Conservation (phyloP, 2,888 invertebrate genomes). For the Antheraea yamamai region DNA sequence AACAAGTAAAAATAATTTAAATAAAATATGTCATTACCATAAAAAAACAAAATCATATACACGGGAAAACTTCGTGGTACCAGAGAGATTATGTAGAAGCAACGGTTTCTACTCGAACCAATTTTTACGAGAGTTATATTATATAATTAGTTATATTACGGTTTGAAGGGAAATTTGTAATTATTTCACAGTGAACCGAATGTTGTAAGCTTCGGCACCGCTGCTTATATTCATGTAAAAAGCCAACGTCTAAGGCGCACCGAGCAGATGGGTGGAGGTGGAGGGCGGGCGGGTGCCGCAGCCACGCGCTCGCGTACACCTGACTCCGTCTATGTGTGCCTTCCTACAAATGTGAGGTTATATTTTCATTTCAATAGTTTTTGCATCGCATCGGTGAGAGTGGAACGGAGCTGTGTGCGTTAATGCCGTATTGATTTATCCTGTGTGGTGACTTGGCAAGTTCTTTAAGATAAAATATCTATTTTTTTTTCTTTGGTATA, state of each 20-base stretch:
- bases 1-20: too few species aligned
- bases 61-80: too few species aligned
- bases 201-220: slow-evolving; percentile 55
- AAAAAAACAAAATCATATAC: too few species aligned
- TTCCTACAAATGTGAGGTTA: slow-evolving; percentile 60
- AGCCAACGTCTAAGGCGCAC: slow-evolving; percentile 80
- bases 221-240: slow-evolving; percentile 79
- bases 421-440: slow-evolving; percentile 78
- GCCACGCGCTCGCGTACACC: slow-evolving; percentile 59
- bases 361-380: slow-evolving; percentile 81
- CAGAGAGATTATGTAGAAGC: too few species aligned
- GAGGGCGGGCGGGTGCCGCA: slow-evolving; percentile 33
- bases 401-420: slow-evolving; percentile 64
- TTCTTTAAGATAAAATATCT: slow-evolving; percentile 55
- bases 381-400: slow-evolving; percentile 69
- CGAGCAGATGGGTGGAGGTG: slow-evolving; percentile 41
- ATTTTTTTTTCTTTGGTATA: not conserved
- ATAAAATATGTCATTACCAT: too few species aligned
- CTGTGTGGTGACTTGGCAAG: slow-evolving; percentile 63
- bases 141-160: not conserved
- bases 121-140: not conserved
- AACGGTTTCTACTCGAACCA: too few species aligned
- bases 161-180: not conserved
- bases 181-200: slow-evolving; percentile 35
- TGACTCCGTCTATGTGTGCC: slow-evolving; percentile 50